Evolutionary conservation across 2,888 invertebrate genomes (phyloP), one percentile per base, ranked within the genome.

Genomic region (Eristalis pertinax): DNA sequence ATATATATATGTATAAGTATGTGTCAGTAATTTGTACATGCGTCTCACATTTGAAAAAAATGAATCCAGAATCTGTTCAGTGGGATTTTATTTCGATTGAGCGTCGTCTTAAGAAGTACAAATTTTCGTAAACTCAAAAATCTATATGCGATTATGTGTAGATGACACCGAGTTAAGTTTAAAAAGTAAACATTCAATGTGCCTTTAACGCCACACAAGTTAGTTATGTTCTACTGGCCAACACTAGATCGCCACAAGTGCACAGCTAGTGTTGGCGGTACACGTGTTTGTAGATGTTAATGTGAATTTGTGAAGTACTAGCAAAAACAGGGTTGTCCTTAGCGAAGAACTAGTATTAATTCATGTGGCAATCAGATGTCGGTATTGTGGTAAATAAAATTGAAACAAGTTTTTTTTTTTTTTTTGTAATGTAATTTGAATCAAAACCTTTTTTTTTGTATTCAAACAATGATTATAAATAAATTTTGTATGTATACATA

Each of bases 81-180:
- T 63, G 38, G 62, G 29, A 24, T 41, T 58, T 50, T 29, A n/a
- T 41, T 67, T 62, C 50, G 13, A 70, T 70, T 74, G 79, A 35
- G 64, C 69, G 75, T 79, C 84, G 29, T 58, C 67, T 75, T 38
- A 29, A 38, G 5, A 43, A 84, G 84, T 84, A 84, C 79, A 84
- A 79, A 84, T 70, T 69, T 32, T 79, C 70, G 29, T 73, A 56
- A 78, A 83, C 63, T 65, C 19, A 29, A 60, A 24, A 62, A 24
- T 60, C 60, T 60, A 60, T 64, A 43, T 62, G 43, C 35, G 13
- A 58, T 19, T 24, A 58, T 13, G 24, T 41, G 13, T 19, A 78
- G 38, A 69, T n/a, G 19, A n/a, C 26, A 38, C 29, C 3, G 43
- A 64, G 41, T 41, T 62, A 56, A 43, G 26, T 38, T 32, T 56